phyloP scores from a whole-genome alignment of 2,797 vertebrate genomes.

The Hydrocynus forskahlii region DNA sequence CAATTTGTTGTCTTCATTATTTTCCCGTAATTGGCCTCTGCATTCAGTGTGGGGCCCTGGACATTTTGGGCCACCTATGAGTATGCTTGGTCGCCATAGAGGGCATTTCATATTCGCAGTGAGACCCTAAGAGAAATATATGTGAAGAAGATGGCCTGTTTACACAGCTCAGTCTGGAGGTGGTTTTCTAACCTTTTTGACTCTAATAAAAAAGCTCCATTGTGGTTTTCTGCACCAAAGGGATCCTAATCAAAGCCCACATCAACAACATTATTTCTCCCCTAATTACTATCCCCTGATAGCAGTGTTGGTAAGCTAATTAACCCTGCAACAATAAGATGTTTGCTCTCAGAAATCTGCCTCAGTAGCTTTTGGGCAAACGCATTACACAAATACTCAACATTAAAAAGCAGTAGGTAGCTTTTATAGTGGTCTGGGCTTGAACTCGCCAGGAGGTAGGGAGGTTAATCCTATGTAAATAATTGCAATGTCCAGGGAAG shows the following conservation, averaged over 20 bases:
- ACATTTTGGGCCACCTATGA: neutral
- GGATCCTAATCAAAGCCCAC: constrained; percentile 68
- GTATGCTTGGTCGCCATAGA: neutral
- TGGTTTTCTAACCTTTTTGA: constrained; percentile 43
- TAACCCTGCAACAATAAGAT: constrained; percentile 57
- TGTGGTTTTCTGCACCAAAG: constrained; percentile 63
- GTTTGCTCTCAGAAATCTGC: constrained; percentile 39
- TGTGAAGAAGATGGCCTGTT: constrained; percentile 25
- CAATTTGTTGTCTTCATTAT: constrained; percentile 74
- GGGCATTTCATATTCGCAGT: constrained; percentile 3
- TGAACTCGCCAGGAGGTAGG: neutral
- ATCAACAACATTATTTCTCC: constrained; percentile 60
- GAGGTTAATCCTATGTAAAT: constrained; percentile 53
- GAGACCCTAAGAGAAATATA: constrained; percentile 5
- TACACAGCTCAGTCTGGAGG: constrained; percentile 22
- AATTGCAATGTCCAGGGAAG: constrained; percentile 37
- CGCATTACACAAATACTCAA: constrained; percentile 29
- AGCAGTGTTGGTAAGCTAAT: constrained; percentile 65
- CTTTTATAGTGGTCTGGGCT: neutral
- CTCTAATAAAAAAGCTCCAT: constrained; percentile 43
- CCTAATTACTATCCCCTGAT: constrained; percentile 65
- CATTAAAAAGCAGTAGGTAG: constrained; percentile 29
- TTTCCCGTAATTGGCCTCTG: constrained; percentile 70
- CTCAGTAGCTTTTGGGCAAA: constrained; percentile 16
- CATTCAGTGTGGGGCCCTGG: constrained; percentile 54